Percentiles rank a stretch among this genome's conserved stretches.
Evolutionary conservation across 92 coral and sea anemone species (phyloP).

Genomic region (Pocillopora grandis): DNA sequence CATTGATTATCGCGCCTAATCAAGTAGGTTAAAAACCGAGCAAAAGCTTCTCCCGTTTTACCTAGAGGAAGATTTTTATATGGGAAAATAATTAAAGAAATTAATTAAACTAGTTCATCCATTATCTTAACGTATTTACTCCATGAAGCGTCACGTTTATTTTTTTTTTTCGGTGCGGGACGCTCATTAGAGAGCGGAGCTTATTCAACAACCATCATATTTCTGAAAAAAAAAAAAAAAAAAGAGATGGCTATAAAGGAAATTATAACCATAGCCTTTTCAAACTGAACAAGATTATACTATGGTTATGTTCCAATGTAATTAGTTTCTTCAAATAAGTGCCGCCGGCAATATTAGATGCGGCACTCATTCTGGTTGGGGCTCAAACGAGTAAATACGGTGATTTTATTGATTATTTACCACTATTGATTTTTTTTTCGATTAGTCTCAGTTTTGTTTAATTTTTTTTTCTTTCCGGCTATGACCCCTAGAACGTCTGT

Average conservation of each 20-base stretch:
- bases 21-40: neutral
- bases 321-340: neutral
- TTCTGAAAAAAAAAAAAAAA: no score
- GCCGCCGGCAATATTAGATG: slow-evolving; percentile 9
- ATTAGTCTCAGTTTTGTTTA: neutral
- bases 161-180: slow-evolving; percentile 1
- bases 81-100: neutral
- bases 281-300: slow-evolving; percentile 2
- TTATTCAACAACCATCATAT: slow-evolving; percentile 1
- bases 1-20: neutral
- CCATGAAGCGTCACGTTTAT: slow-evolving; percentile 12
- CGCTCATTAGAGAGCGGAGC: slow-evolving; percentile 8
- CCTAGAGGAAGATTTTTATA: neutral
- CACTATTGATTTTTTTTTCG: neutral
- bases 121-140: slow-evolving; percentile 13
- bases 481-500: neutral
- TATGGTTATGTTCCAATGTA: no score
- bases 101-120: neutral
- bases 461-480: neutral
- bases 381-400: slow-evolving; percentile 11
- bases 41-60: slow-evolving; percentile 17
- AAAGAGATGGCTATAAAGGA: neutral
- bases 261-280: neutral
- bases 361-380: slow-evolving; percentile 10
- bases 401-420: neutral